Evolutionary conservation across 2,113 vertebrate genomes (phyloP), one percentile per base, ranked within the genome.

Genomic region (Nyctibius bracteatus): DNA sequence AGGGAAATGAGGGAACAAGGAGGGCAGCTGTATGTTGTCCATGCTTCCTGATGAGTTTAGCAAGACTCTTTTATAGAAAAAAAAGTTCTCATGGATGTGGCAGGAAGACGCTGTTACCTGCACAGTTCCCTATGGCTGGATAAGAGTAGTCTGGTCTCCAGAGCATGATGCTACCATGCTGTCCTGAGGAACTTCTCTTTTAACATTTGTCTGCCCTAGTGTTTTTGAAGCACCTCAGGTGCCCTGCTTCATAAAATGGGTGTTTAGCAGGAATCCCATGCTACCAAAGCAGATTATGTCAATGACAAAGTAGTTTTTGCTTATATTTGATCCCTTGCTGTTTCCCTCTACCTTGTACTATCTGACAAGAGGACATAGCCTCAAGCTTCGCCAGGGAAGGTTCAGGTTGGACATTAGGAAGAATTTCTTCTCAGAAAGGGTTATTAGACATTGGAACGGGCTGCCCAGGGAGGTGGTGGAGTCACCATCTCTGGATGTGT

Each of bases 61-160:
- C 37, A 58, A n/a, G 44, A 24, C 10, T 47, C 8, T 13, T 2
- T 37, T 51, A 39, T 44, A 49, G 28, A 12, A 61, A 67, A n/a
- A 5, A 33, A 41, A 30, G 28, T 41, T 71, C 10, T 71, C 81
- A 43, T 0, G 33, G 6, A 12, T 43, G 15, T 0, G 0, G 6
- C 44, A 59, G 55, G 28, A 78, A 62, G 65, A 19, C 2, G 2
- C 37, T 5, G 6, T 71, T 74, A 54, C 14, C 75, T 57, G 47
- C 28, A 8, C 9, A 41, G 16, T 49, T 84, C 21, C 28, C n/a
- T 65, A 1, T 19, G 30, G 23, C 67, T 1, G 2, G 35, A 35
- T 18, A 31, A 78, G 30, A 66, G 19, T 31, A 10, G 31, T 8
- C 16, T 65, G 25, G 17, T 54, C 46, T 88, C 25, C 19, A 25